Percentiles rank a stretch among this genome's conserved stretches.
These are phyloP conservation scores for Balaeniceps rex DNA, from an alignment of 2,113 vertebrate genomes.

Conservation along the genomic window DNA sequence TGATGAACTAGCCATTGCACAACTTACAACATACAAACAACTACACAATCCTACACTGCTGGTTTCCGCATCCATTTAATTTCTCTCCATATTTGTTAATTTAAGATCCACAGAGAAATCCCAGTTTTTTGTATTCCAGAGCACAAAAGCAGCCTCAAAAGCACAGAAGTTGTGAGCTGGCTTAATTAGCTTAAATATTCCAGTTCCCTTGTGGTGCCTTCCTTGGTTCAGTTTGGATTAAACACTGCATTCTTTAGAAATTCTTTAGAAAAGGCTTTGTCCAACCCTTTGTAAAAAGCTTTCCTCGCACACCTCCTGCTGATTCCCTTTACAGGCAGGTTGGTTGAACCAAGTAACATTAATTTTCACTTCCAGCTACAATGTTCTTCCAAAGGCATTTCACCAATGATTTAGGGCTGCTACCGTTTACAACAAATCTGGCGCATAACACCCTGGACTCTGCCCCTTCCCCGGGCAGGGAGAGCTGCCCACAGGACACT, in stretches of 20 bases:
- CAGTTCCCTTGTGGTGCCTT: neutral
- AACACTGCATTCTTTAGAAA: neutral
- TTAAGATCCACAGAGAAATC: neutral
- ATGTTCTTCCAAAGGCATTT: neutral
- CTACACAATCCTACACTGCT: neutral
- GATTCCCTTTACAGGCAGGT: neutral
- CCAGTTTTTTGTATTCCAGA: neutral
- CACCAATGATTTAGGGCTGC: neutral
- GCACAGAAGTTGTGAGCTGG: neutral
- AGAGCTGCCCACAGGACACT: neutral
- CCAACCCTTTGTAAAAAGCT: neutral
- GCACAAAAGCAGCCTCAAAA: neutral
- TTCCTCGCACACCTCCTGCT: neutral
- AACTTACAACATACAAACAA: neutral
- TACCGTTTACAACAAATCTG: neutral
- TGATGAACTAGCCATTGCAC: neutral
- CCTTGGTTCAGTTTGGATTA: neutral
- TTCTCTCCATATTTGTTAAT: neutral
- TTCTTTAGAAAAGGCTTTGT: neutral
- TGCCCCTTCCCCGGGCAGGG: neutral
- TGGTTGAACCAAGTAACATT: neutral
- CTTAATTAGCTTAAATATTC: neutral
- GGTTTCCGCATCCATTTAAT: neutral
- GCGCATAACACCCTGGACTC: accelerated
- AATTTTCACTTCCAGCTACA: neutral